Base-by-base conservation (phyloP, 2,888 invertebrate genomes). In the Drosophila glabriapex region DNA sequence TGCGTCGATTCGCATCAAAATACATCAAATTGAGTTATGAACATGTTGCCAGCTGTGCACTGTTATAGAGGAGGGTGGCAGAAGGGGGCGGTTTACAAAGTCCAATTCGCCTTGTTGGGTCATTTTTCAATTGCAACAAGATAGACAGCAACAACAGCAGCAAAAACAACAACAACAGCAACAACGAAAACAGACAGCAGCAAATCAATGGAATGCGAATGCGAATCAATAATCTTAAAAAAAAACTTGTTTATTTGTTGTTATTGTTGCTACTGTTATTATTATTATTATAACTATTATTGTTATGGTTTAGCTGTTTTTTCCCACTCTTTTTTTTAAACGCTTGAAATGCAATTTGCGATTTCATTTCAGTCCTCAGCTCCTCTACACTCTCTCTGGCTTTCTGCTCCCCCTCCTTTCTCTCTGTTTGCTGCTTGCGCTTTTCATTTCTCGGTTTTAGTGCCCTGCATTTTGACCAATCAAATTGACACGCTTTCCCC, bases 201-300 rank as follows among this genome's bases (percentile, higher is more conserved):
- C 67, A 75, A 88, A 79, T 88, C 90, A 73, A 73, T 85, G 90
- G 75, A 85, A 88, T 90, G 90, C 56, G 75, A 85, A 88, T 90
- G 90, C 54, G 80, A 88, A 85, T 85, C 83, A 85, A 90, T 85
- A 85, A 90, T 73, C 73, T 71, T 61, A 41, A 75, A 60, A 68
- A 52, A 70, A 54, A 55, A 14, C 64, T 37, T 65, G 68, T 28
- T 65, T 54, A 52, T 50, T 55, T 22, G 35, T 59, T 80, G 39
- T 59, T 50, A 37, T 50, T 59, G 37, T 41, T 78, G 54, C 54
- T 50, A 52, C 41, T 59, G 31, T 68, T 76, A 28, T 43, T 28
- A 12, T 29, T 29, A 29, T 41, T 53, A 6, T 61, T 37, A 10
- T n/a, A 52, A 0, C 59, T 77, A 6, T 61, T 68, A 12, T 35